These are phyloP conservation scores for Esox lucius DNA, from an alignment of 2,797 vertebrate species.

Conservation along the genomic window DNA sequence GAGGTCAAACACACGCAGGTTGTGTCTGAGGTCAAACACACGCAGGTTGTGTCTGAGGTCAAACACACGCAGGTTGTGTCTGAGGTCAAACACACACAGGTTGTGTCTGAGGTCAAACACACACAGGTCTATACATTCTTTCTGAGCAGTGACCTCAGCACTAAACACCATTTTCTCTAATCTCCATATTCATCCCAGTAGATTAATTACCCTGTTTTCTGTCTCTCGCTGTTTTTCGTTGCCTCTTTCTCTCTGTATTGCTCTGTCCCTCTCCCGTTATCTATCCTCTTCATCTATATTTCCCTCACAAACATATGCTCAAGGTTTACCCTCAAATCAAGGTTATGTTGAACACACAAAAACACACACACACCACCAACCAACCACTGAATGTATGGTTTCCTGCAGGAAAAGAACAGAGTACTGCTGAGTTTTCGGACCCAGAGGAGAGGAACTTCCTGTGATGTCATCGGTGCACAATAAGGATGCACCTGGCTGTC, in stretches of 20 bases:
- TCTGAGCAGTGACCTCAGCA: neutral
- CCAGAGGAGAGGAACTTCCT: conserved; percentile 62
- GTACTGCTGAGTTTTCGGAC: conserved; percentile 39
- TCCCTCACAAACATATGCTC: conserved; percentile 16
- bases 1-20: neutral
- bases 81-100: conserved; percentile 4
- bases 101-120: conserved; percentile 4
- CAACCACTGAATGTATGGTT: conserved; percentile 26
- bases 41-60: conserved; percentile 1
- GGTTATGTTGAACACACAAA: conserved; percentile 42
- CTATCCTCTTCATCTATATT: conserved; percentile 27
- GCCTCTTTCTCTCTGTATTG: conserved; percentile 2
- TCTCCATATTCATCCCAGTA: neutral
- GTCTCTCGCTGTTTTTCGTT: neutral
- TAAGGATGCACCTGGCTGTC: conserved; percentile 71
- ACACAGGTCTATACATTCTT: neutral
- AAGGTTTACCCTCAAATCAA: conserved; percentile 50
- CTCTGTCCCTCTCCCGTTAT: neutral
- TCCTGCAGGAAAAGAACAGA: conserved; percentile 61
- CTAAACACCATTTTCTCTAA: neutral
- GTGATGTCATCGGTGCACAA: conserved; percentile 61
- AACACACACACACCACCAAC: conserved; percentile 15
- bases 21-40: too few relatives aligned
- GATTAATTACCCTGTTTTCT: conserved; percentile 1
- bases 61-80: conserved; percentile 7